phyloP scores from a whole-genome alignment of 2,797 vertebrate species.

The Acanthurus leucopareius region DNA sequence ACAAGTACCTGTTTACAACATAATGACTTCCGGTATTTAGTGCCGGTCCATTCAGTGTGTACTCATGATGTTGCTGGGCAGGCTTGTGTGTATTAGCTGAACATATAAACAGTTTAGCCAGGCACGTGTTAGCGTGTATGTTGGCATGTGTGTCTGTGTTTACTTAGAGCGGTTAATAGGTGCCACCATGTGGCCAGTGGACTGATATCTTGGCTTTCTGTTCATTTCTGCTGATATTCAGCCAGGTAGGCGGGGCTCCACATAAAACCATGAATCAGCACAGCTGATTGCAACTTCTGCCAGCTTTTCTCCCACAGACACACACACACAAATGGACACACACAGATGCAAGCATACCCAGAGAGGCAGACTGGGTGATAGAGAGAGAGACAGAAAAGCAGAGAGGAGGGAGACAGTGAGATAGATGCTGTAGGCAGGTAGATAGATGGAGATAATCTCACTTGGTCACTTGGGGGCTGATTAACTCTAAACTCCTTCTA shows the following conservation, averaged over 20 bases:
- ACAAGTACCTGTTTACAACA: neutral
- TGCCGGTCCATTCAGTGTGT: neutral
- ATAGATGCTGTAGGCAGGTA: slow-evolving; percentile 69
- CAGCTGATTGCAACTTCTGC: slow-evolving; percentile 60
- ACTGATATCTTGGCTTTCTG: slow-evolving; percentile 55
- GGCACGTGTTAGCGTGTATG: slow-evolving; percentile 55
- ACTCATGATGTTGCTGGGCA: slow-evolving; percentile 41
- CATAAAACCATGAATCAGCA: slow-evolving; percentile 80
- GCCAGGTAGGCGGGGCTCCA: slow-evolving; percentile 64
- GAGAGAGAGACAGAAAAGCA: slow-evolving; percentile 8
- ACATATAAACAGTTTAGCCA: slow-evolving; percentile 21
- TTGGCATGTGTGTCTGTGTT: slow-evolving; percentile 66
- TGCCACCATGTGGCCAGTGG: slow-evolving; percentile 57
- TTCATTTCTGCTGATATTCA: slow-evolving; percentile 68
- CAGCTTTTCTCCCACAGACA: slow-evolving; percentile 31
- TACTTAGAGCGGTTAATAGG: slow-evolving; percentile 60
- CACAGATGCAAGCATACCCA: slow-evolving; percentile 9
- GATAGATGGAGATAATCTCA: slow-evolving; percentile 80
- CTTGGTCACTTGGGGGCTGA: slow-evolving; percentile 80
- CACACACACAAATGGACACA: slow-evolving; percentile 15
- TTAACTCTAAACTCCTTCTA: slow-evolving; percentile 85
- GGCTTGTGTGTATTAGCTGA: slow-evolving; percentile 17
- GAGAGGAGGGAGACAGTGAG: slow-evolving; percentile 50
- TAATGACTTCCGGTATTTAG: neutral
- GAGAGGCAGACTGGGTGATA: slow-evolving; percentile 1